A percentile compares a stretch with the other conserved stretches of the same genome.
These are phyloP conservation scores for Falco columbarius DNA, from an alignment of 2,797 vertebrate genomes.

Conservation along the genomic window DNA sequence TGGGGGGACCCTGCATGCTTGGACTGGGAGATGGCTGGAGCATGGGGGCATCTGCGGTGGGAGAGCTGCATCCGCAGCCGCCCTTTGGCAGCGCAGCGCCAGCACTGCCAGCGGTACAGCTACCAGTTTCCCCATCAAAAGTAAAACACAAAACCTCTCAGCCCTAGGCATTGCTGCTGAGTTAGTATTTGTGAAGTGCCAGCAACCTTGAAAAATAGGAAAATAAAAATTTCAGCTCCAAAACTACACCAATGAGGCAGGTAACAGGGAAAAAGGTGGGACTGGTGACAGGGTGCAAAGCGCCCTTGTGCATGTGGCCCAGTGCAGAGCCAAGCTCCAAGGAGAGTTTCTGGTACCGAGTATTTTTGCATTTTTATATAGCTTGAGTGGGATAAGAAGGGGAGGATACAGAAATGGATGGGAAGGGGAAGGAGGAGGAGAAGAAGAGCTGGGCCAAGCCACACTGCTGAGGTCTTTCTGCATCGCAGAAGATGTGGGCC, in stretches of 20 bases:
- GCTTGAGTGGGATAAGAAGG: not conserved
- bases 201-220: not conserved
- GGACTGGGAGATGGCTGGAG: not conserved
- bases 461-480: not conserved
- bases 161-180: not conserved
- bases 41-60: not conserved
- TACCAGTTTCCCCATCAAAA: not conserved
- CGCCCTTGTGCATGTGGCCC: accelerated
- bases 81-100: not conserved
- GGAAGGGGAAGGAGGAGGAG: not conserved
- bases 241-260: not conserved
- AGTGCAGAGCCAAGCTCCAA: not conserved
- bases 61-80: not conserved
- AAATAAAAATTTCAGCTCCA: not conserved
- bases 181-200: not conserved
- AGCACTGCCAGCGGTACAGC: accelerated
- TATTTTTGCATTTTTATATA: not conserved
- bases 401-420: not conserved
- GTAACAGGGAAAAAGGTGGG: not conserved
- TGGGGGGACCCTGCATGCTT: not conserved
- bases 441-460: not conserved
- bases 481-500: not conserved
- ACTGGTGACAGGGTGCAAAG: not conserved
- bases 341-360: not conserved
- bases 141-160: not conserved